A percentile compares a stretch with the other conserved stretches of the same genome.
These are phyloP conservation scores for Cynaeus angustus DNA, from an alignment of 2,888 invertebrate genomes.

Conservation along the genomic window DNA sequence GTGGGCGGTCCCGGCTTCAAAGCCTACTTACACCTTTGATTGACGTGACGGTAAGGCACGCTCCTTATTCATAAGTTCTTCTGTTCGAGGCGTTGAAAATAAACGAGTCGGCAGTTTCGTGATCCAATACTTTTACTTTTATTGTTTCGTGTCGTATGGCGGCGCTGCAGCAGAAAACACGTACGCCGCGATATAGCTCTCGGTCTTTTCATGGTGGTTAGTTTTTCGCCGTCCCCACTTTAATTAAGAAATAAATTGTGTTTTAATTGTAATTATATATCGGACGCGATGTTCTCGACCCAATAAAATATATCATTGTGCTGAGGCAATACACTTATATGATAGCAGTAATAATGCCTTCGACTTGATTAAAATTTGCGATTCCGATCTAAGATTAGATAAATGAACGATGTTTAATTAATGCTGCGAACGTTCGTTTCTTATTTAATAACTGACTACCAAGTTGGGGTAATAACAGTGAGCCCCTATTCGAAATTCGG, in stretches of 20 bases:
- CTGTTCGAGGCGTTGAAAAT: slow-evolving; percentile 46
- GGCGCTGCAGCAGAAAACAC: slow-evolving; percentile 13
- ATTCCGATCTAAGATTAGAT: slow-evolving; percentile 56
- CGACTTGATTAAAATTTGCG: slow-evolving; percentile 56
- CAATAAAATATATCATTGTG: slow-evolving; percentile 52
- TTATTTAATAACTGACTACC: slow-evolving; percentile 47
- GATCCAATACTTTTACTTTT: slow-evolving; percentile 41
- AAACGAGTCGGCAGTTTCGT: slow-evolving; percentile 40
- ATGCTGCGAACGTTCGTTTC: slow-evolving; percentile 38
- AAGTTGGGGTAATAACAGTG: slow-evolving; percentile 36
- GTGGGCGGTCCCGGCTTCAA: slow-evolving; percentile 45
- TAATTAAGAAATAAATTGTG: slow-evolving; percentile 51
- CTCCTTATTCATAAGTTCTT: slow-evolving; percentile 46
- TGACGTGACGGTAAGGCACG: slow-evolving; percentile 50
- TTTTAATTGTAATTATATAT: slow-evolving; percentile 50
- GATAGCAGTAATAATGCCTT: slow-evolving; percentile 52
- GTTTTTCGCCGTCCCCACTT: slow-evolving; percentile 36
- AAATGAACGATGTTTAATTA: slow-evolving; percentile 53
- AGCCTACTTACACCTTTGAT: slow-evolving; percentile 49
- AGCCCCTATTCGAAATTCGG: neutral
- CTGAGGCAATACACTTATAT: slow-evolving; percentile 35
- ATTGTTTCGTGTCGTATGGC: slow-evolving; percentile 22
- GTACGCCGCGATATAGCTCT: slow-evolving; percentile 14
- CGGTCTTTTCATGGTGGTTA: slow-evolving; percentile 38
- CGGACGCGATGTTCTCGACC: slow-evolving; percentile 29